Percentiles rank a stretch among this genome's conserved stretches.
Conservation (phyloP, 1,140 invertebrate species). For the Paracyclopina nana region DNA sequence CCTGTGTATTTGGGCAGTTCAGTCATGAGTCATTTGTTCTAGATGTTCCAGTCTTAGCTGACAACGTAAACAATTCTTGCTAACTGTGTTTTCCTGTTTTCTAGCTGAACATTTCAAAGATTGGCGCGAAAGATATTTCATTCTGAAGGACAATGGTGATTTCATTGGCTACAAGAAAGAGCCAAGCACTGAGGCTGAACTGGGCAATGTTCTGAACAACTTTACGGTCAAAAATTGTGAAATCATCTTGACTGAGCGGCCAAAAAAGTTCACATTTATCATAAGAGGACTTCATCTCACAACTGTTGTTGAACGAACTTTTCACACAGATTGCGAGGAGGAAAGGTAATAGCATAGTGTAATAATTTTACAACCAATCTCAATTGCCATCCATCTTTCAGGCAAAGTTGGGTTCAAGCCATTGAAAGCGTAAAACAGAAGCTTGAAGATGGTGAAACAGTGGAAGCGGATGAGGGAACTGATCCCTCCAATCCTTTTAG, state of each 20-base stretch:
- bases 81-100: too few relatives aligned
- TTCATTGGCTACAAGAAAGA: conserved; percentile 80
- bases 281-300: conserved; percentile 94
- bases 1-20: too few relatives aligned
- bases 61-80: too few relatives aligned
- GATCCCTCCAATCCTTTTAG: too few relatives aligned
- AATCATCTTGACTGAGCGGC: conserved; percentile 83
- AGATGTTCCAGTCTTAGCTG: too few relatives aligned
- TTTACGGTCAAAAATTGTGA: conserved; percentile 94
- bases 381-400: too few relatives aligned
- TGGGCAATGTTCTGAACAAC: conserved; percentile 79
- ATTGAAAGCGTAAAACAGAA: conserved; percentile 33
- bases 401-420: conserved; percentile 57
- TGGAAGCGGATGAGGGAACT: conserved; percentile 24
- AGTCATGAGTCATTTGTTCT: too few relatives aligned
- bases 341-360: too few relatives aligned
- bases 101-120: conserved; percentile 79
- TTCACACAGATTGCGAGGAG: conserved; percentile 72
- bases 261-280: conserved; percentile 88
- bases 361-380: too few relatives aligned
- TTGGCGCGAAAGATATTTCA: conserved; percentile 89
- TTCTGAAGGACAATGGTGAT: conserved; percentile 75
- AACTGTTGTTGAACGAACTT: conserved; percentile 91
- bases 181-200: conserved; percentile 50
- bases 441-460: conserved; percentile 26